These are phyloP conservation scores for Antedon mediterranea DNA, from an alignment of 53 echinoderm and acorn worm species.

Conservation along the genomic window DNA sequence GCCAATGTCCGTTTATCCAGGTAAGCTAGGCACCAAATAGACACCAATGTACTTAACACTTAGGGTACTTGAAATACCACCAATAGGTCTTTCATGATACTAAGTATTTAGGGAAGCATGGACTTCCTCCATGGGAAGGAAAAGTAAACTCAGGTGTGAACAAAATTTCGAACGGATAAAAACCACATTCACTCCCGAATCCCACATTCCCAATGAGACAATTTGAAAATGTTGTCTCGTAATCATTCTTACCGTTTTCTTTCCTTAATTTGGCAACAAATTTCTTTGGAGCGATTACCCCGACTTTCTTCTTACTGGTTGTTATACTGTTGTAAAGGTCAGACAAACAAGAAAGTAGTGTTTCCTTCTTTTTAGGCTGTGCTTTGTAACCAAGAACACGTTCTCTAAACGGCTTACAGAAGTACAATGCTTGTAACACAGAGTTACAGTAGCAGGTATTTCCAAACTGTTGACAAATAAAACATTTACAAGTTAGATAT, in stretches of 20 bases:
- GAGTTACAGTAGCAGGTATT: slow-evolving; percentile 99
- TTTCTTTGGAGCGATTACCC: slow-evolving; percentile 95
- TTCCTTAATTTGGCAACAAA: slow-evolving; percentile 80
- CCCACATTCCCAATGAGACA: too few species aligned
- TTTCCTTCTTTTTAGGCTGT: slow-evolving; percentile 96
- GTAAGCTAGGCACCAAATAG: too few species aligned
- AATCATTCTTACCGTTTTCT: slow-evolving; percentile 63
- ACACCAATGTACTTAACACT: too few species aligned
- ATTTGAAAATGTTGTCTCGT: too few species aligned
- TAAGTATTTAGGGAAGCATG: too few species aligned
- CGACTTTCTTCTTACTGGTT: slow-evolving; percentile 93
- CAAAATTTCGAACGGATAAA: too few species aligned
- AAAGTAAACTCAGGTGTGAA: too few species aligned
- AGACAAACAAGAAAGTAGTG: slow-evolving; percentile 70
- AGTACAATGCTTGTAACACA: slow-evolving; percentile 88
- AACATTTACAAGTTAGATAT: background rate
- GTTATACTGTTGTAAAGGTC: slow-evolving; percentile 91
- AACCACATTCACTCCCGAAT: too few species aligned
- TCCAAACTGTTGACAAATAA: slow-evolving; percentile 53
- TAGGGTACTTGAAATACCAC: too few species aligned
- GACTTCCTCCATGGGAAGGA: too few species aligned
- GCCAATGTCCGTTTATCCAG: too few species aligned
- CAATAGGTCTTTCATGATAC: too few species aligned
- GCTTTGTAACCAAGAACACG: slow-evolving; percentile 72
- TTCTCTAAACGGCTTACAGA: slow-evolving; percentile 94